Evolutionary conservation across 2,888 invertebrate species (phyloP), one percentile per base, ranked within the genome.

Genomic region (Caenorhabditis virilis): DNA sequence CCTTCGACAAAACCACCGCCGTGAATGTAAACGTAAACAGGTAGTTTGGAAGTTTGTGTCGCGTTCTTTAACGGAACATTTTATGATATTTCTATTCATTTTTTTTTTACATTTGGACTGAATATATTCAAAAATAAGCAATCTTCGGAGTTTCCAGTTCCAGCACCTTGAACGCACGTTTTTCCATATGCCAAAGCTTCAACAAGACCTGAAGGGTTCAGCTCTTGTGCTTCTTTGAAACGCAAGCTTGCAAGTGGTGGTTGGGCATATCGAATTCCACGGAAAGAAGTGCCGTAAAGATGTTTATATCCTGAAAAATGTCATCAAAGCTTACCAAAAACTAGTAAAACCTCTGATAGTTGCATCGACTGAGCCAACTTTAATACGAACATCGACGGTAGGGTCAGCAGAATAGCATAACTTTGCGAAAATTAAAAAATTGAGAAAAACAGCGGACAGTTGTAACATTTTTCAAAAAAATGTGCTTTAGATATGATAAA

Each of bases 1-100:
- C 69, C 69, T 11, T 56, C 69, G 4, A 59, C 26, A 38, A 72
- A 69, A 23, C 72, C 72, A 41, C 69, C 72, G 9, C 69, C 72
- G 47, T 63, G 61, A 35, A 71, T 62, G 41, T 60, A 71, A 7
- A 70, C 45, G 46, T 61, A 67, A 0, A 67, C 63, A 11, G 70
- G 70, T 26, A 70, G 57, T 45, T 55, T 57, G 16, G 58, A 58
- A 15, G 42, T 18, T 45, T 23, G 16, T 18, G 66, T 64, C 7
- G 41, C 52, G 33, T 67, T 63, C 70, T 70, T 35, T 36, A n/a
- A n/a, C n/a, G n/a, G n/a, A n/a, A n/a, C n/a, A n/a, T n/a, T n/a
- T n/a, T n/a, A n/a, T n/a, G n/a, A n/a, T n/a, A n/a, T n/a, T n/a
- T n/a, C n/a, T n/a, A n/a, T n/a, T n/a, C n/a, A 26, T 58, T 33